Percentiles rank a stretch among this genome's conserved stretches.
Evolutionary conservation across 2,797 vertebrate genomes (phyloP).

Genomic region (Tokudaia tokunoshimensis): DNA sequence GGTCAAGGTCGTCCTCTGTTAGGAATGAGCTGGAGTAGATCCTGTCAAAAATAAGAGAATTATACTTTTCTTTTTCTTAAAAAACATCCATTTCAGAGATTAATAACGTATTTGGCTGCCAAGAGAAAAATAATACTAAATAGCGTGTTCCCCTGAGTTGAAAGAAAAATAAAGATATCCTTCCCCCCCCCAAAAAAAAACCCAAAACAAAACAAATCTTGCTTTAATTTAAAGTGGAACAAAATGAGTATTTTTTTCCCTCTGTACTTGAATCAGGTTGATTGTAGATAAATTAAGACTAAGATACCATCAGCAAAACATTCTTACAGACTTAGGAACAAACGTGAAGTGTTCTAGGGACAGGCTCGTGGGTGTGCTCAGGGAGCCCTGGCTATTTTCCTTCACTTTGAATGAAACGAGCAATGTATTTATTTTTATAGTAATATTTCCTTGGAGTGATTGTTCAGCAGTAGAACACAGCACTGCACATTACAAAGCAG

Average conservation of each 20-base stretch:
- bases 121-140: neutral
- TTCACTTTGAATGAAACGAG: slow-evolving; percentile 83
- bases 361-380: slow-evolving; percentile 75
- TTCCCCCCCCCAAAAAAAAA: neutral
- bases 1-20: neutral
- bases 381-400: slow-evolving; percentile 82
- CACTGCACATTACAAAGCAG: slow-evolving; percentile 68
- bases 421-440: slow-evolving; percentile 81
- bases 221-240: slow-evolving; percentile 71
- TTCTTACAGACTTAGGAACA: slow-evolving; percentile 82
- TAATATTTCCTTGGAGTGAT: slow-evolving; percentile 83
- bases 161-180: slow-evolving; percentile 57
- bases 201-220: neutral
- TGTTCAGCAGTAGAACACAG: slow-evolving; percentile 79
- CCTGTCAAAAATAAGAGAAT: neutral
- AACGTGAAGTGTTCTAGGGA: slow-evolving; percentile 84
- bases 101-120: slow-evolving; percentile 8
- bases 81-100: slow-evolving; percentile 30
- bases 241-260: slow-evolving; percentile 76
- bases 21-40: neutral
- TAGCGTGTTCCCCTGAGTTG: neutral
- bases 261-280: slow-evolving; percentile 74
- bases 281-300: slow-evolving; percentile 85
- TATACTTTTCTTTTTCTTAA: slow-evolving; percentile 25
- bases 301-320: slow-evolving; percentile 85